Evolutionary conservation across 2,797 vertebrate species (phyloP).

Genomic region (Xerus rutilus): DNA sequence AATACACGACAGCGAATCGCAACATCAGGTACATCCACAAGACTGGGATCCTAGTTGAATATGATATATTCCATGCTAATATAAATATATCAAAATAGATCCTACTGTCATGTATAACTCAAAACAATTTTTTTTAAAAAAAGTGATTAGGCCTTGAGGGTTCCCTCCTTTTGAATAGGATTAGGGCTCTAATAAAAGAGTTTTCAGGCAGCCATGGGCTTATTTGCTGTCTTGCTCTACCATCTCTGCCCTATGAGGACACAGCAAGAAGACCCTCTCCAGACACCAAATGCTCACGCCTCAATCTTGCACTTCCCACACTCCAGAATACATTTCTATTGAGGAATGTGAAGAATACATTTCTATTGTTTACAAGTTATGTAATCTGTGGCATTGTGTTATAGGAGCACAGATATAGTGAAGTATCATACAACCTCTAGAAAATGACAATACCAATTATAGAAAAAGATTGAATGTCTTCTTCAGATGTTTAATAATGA

Average conservation of each 20-base stretch:
- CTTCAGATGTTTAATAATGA: constrained; percentile 20
- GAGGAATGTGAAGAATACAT: neutral
- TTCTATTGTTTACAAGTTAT: neutral
- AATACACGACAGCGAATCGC: no score
- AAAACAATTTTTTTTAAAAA: no score
- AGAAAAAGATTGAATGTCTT: neutral
- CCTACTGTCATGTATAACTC: no score
- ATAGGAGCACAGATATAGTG: neutral
- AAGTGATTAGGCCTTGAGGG: neutral
- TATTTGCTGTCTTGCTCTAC: neutral
- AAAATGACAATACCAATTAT: constrained; percentile 6
- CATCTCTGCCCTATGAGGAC: neutral
- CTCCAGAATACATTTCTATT: neutral
- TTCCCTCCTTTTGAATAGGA: neutral
- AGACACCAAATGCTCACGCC: neutral
- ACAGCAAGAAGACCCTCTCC: neutral
- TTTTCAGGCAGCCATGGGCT: neutral
- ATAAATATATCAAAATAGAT: no score
- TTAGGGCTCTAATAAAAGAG: neutral
- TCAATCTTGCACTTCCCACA: neutral
- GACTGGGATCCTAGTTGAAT: no score
- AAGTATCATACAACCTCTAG: neutral
- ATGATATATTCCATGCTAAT: no score
- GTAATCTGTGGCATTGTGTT: neutral
- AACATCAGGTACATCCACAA: no score